Conservation (phyloP, 1,140 invertebrate genomes). For the Drosophila nannoptera region DNA sequence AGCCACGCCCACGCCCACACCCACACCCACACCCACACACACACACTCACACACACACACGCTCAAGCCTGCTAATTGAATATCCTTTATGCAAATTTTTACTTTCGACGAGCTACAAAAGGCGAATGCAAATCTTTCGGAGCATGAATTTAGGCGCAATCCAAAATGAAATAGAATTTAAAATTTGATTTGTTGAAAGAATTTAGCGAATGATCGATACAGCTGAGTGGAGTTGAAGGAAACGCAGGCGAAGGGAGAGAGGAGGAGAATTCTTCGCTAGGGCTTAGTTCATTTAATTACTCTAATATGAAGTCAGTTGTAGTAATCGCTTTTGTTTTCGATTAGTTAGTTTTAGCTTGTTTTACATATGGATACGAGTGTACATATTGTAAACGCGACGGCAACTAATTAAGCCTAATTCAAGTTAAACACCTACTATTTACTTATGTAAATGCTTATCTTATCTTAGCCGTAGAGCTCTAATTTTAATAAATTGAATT, state of each 20-base stretch:
- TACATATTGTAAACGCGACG: conserved; percentile 54
- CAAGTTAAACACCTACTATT: conserved; percentile 21
- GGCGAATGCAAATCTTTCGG: conserved; percentile 39
- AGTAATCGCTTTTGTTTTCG: conserved; percentile 56
- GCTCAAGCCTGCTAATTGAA: conserved; percentile 35
- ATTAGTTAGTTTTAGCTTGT: conserved; percentile 40
- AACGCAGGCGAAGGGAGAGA: background rate
- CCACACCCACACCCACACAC: conserved; percentile 27
- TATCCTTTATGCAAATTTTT: conserved; percentile 55
- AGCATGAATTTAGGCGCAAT: conserved; percentile 72
- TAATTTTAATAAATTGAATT: conserved; percentile 74
- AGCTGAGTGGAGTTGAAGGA: conserved; percentile 4
- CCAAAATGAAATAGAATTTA: conserved; percentile 29
- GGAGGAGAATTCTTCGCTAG: conserved; percentile 61
- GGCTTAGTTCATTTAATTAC: conserved; percentile 61
- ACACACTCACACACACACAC: conserved; percentile 21
- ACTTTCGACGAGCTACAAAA: conserved; percentile 52
- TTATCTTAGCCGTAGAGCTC: conserved; percentile 49
- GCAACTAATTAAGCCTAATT: conserved; percentile 43
- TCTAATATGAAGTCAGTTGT: conserved; percentile 67
- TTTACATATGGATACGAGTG: conserved; percentile 58
- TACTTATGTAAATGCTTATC: conserved; percentile 46
- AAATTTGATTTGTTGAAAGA: conserved; percentile 49
- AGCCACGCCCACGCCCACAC: conserved; percentile 20
- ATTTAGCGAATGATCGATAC: conserved; percentile 48